Evolutionary conservation across 2,113 vertebrate genomes (phyloP).

Genomic region (Nesogale talazaci): DNA sequence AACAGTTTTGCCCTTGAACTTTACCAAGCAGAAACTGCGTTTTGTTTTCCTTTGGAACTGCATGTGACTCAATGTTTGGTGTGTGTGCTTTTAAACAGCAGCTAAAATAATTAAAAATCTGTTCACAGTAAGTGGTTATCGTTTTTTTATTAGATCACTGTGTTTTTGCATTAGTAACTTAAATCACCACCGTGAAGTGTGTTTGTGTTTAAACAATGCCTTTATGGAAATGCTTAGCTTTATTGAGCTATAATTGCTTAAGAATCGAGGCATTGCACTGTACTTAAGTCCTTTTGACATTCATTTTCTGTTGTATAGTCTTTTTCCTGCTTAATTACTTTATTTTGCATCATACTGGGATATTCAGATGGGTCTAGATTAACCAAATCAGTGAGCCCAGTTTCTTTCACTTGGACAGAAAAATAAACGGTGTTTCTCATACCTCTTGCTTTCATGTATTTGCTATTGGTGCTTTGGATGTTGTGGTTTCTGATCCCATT

Average conservation of each 20-base stretch:
- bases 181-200: neutral
- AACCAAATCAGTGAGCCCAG: neutral
- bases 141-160: neutral
- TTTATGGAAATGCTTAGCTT: slow-evolving; percentile 45
- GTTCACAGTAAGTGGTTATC: neutral
- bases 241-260: slow-evolving; percentile 50
- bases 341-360: slow-evolving; percentile 58
- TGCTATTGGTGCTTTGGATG: neutral
- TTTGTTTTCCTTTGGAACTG: slow-evolving; percentile 66
- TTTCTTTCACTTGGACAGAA: neutral
- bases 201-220: neutral
- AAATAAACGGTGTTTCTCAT: neutral
- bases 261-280: slow-evolving; percentile 1
- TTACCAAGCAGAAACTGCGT: slow-evolving; percentile 63
- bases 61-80: slow-evolving; percentile 21
- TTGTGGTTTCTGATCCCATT: slow-evolving; percentile 21
- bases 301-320: neutral
- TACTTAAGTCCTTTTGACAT: slow-evolving; percentile 39
- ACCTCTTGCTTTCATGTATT: neutral
- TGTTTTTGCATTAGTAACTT: slow-evolving; percentile 35
- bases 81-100: slow-evolving; percentile 41
- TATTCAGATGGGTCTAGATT: slow-evolving; percentile 41
- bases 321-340: slow-evolving; percentile 45
- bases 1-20: slow-evolving; percentile 79
- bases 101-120: slow-evolving; percentile 66